Evolutionary conservation across 1,140 invertebrate species (phyloP), one percentile per base, ranked within the genome.

Genomic region (Drosophila kepulauana): DNA sequence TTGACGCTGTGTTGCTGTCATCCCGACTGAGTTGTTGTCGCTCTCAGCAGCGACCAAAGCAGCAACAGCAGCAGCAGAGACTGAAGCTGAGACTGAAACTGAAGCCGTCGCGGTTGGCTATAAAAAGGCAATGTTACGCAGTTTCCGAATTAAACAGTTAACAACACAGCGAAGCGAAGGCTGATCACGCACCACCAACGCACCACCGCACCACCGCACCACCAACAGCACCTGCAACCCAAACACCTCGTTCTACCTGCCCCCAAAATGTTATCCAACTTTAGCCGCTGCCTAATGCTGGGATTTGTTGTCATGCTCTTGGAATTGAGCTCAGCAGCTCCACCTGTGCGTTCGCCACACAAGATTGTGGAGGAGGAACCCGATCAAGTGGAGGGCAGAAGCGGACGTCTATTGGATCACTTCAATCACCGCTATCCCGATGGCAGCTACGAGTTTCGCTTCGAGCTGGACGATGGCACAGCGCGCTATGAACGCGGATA

Each of bases 81-180:
- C 51, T 11, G 59, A 10, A 10, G 57, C 30, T 5, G 66, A 20
- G 48, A 25, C 48, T 3, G 48, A 25, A 16, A 25, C 56, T 2
- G 41, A 38, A 30, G 49, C 56, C 13, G 38, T 49, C n/a, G 54
- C 20, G 13, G 45, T 43, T 68, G 70, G 28, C 85, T 89, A 89
- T 89, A 89, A 89, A 88, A 89, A 87, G 85, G 78, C 85, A 74
- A 81, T 69, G 85, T 85, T 81, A 89, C 78, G 76, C 85, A 79
- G 85, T 89, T 81, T 89, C 75, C 78, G 85, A 89, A 89, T 89
- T 89, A 89, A 89, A 89, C 81, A 81, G 78, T 79, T 89, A 89
- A 89, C 74, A 81, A 89, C 74, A 81, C 66, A 89, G 81, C 78
- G 82, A 79, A 61, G 78, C 78, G 75, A 66, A 75, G 62, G 54